Evolutionary conservation across 2,113 vertebrate genomes (phyloP).

Genomic region (Callithrix jacchus): DNA sequence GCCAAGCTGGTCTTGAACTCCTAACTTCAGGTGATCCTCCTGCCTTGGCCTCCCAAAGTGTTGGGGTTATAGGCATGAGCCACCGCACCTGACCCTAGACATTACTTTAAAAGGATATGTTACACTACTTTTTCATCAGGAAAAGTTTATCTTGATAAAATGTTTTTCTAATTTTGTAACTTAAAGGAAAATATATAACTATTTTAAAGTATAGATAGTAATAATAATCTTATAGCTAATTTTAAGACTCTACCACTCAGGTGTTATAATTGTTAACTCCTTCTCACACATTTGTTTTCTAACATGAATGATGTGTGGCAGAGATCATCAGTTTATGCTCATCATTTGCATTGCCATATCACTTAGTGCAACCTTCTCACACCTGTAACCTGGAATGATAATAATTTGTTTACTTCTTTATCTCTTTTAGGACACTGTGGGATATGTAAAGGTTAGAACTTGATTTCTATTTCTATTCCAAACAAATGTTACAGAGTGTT

Average conservation of each 20-base stretch:
- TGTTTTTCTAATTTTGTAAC: constrained; percentile 45
- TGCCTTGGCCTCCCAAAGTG: too few relatives aligned
- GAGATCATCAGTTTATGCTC: neutral
- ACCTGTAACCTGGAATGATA: constrained; percentile 14
- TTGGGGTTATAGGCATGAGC: too few relatives aligned
- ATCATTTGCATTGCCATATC: neutral
- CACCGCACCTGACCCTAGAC: neutral
- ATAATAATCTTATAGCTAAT: constrained; percentile 32
- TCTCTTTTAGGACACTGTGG: constrained; percentile 26
- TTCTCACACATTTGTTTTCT: constrained; percentile 40
- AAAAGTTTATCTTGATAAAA: constrained; percentile 22
- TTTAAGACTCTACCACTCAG: neutral
- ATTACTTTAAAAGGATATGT: constrained; percentile 16
- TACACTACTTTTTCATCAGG: constrained; percentile 5
- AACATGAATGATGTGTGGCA: neutral
- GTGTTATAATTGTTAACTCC: neutral
- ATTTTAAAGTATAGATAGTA: constrained; percentile 9
- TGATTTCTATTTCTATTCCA: neutral
- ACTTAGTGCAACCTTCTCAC: neutral
- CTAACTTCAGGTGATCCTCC: too few relatives aligned
- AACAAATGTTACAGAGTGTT: constrained; percentile 1
- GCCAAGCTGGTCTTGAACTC: too few relatives aligned
- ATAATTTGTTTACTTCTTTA: constrained; percentile 23
- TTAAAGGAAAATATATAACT: neutral
- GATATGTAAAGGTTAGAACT: neutral